These are phyloP conservation scores for Mustela lutreola DNA, from an alignment of 2,113 vertebrate genomes.

Conservation along the genomic window DNA sequence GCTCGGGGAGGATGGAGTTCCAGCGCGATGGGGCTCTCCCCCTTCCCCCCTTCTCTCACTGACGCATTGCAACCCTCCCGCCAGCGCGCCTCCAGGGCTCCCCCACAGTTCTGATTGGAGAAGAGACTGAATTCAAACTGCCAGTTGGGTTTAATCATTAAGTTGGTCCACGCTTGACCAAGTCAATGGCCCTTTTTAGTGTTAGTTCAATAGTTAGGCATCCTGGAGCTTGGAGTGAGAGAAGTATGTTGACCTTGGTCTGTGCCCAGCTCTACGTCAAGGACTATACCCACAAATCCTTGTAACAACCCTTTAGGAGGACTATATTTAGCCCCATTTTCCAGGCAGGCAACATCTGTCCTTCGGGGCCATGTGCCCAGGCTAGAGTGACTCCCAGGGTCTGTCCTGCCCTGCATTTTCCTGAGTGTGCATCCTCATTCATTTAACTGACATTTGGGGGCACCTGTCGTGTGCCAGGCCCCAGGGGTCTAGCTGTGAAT, in stretches of 20 bases:
- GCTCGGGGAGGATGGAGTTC: not conserved
- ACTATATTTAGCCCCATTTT: not conserved
- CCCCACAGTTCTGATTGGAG: not conserved
- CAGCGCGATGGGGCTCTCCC: not conserved
- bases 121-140: conserved; percentile 30
- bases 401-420: not conserved
- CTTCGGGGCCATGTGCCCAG: not conserved
- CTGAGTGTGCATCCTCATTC: not conserved
- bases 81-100: not conserved
- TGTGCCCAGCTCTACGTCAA: not conserved
- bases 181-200: not conserved
- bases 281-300: not conserved
- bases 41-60: not conserved
- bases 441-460: not conserved
- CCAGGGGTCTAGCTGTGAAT: not conserved
- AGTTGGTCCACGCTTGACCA: not conserved
- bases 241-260: not conserved
- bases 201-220: not conserved
- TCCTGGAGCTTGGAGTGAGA: not conserved
- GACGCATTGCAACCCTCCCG: not conserved
- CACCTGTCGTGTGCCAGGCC: not conserved
- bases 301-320: not conserved
- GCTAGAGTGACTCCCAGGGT: not conserved
- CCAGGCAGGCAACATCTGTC: not conserved
- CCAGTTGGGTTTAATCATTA: conserved; percentile 67